Percentiles rank a stretch among this genome's conserved stretches.
Evolutionary conservation across 2,888 invertebrate species (phyloP).

Genomic region (Sphaerophoria taeniata): DNA sequence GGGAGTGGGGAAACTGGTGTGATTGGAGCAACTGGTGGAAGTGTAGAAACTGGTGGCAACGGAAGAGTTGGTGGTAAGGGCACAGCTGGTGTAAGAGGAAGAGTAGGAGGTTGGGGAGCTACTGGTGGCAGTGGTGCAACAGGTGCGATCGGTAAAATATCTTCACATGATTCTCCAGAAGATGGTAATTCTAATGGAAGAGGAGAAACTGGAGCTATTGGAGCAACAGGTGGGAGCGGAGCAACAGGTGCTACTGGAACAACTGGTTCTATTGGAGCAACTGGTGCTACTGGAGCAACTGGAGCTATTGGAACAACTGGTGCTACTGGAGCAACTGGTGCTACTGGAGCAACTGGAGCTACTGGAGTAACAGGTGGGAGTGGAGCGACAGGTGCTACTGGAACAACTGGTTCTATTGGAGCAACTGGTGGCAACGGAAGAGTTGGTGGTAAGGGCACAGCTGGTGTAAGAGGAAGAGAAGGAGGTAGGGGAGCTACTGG

Average conservation of each 20-base stretch:
- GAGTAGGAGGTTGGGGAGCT: background rate
- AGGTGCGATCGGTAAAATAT: background rate
- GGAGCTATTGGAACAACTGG: constrained; percentile 1
- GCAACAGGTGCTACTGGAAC: background rate
- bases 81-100: background rate
- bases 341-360: background rate
- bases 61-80: background rate
- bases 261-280: background rate
- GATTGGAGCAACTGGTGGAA: too few species aligned
- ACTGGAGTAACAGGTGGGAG: background rate
- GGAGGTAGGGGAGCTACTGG: background rate
- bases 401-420: background rate
- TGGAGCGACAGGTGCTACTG: background rate
- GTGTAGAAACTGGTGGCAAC: background rate
- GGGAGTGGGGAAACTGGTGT: too few species aligned
- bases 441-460: background rate
- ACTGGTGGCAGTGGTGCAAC: too few species aligned
- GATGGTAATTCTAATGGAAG: constrained; percentile 17
- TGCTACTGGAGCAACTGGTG: constrained; percentile 34
- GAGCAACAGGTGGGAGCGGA: background rate
- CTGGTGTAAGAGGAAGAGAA: background rate
- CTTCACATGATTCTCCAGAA: constrained; percentile 22
- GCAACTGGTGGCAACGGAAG: background rate
- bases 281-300: too few species aligned
- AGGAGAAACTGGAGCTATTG: background rate